Conservation (phyloP, 2,888 invertebrate species). For the Trimorus sp. region DNA sequence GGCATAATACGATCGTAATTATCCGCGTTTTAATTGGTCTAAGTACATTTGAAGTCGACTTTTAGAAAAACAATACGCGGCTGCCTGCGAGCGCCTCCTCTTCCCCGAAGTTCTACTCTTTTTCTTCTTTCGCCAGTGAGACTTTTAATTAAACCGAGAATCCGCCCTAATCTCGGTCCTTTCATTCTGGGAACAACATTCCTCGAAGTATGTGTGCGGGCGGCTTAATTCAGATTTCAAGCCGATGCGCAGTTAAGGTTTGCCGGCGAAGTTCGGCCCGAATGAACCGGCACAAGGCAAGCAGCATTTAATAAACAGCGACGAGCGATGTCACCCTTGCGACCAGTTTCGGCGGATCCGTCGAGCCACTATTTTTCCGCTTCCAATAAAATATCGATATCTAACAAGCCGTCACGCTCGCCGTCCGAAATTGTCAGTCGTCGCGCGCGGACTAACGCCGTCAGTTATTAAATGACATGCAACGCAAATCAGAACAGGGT, state of each 20-base stretch:
- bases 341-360: neutral
- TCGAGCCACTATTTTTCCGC: no score
- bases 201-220: conserved; percentile 52
- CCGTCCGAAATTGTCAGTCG: no score
- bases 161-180: conserved; percentile 59
- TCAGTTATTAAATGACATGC: no score
- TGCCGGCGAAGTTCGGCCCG: conserved; percentile 37
- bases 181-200: conserved; percentile 56
- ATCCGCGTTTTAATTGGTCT: neutral
- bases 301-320: conserved; percentile 27
- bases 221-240: conserved; percentile 54
- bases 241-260: conserved; percentile 48
- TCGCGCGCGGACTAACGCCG: no score
- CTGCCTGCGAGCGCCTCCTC: conserved; percentile 35
- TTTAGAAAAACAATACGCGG: conserved; percentile 44
- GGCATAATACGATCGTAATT: neutral
- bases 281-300: conserved; percentile 33
- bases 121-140: conserved; percentile 39
- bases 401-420: no score
- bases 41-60: neutral
- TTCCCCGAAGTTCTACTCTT: conserved; percentile 22
- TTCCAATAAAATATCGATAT: no score
- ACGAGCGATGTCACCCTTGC: neutral
- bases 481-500: no score
- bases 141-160: conserved; percentile 63